Percentiles rank a stretch among this genome's conserved stretches.
These are phyloP conservation scores for Drosophila setifemur DNA, from an alignment of 1,140 invertebrate genomes.

Conservation along the genomic window DNA sequence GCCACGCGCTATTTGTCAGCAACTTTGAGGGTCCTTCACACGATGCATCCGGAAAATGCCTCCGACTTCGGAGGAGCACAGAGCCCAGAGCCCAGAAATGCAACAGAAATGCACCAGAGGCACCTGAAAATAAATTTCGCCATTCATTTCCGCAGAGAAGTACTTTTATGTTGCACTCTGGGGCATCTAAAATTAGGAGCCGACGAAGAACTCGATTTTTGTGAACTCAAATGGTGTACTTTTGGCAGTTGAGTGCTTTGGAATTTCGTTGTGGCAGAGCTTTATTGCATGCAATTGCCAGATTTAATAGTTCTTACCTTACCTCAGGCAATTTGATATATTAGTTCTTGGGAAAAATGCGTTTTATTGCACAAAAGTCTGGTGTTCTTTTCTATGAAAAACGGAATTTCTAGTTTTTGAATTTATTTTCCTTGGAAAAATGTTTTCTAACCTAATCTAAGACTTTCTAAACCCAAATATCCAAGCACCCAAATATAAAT, in stretches of 20 bases:
- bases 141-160: neutral
- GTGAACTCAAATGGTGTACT: neutral
- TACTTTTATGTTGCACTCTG: neutral
- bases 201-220: neutral
- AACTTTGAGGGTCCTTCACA: slow-evolving; percentile 13
- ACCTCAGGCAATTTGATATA: too few species aligned
- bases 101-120: neutral
- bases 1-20: slow-evolving; percentile 23
- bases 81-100: neutral
- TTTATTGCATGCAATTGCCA: neutral
- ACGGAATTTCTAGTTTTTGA: too few species aligned
- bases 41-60: slow-evolving; percentile 19
- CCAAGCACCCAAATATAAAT: too few species aligned
- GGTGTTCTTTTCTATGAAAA: too few species aligned
- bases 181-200: neutral
- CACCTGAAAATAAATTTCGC: neutral
- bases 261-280: neutral
- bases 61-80: neutral
- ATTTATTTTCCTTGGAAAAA: too few species aligned
- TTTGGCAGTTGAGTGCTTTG: neutral
- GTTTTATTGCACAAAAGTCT: too few species aligned
- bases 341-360: too few species aligned
- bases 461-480: too few species aligned
- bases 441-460: too few species aligned
- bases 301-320: neutral